Conservation (phyloP, 2,113 vertebrate species). For the Bos indicus region DNA sequence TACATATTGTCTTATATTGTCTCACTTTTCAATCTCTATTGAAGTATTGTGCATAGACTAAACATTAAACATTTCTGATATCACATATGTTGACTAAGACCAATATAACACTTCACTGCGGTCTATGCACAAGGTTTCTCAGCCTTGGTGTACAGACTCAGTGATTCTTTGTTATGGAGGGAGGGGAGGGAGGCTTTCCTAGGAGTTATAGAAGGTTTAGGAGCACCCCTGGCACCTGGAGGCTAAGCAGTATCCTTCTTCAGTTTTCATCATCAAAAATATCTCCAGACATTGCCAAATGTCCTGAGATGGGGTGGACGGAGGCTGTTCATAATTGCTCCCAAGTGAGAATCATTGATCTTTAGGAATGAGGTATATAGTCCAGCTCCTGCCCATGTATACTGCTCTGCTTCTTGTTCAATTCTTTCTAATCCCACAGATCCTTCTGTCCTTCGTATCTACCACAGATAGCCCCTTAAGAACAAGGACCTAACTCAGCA, state of each 20-base stretch:
- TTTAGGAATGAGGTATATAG: background rate
- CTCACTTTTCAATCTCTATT: background rate
- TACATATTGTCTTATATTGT: background rate
- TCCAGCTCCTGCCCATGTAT: background rate
- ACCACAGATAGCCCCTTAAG: background rate
- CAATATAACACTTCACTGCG: background rate
- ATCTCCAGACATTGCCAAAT: background rate
- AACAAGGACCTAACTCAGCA: background rate
- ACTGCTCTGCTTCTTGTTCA: background rate
- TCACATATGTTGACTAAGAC: background rate
- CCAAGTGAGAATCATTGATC: background rate
- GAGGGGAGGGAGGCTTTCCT: background rate
- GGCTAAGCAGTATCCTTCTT: background rate
- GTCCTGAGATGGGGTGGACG: background rate
- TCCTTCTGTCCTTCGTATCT: background rate
- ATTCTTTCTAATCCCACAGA: background rate
- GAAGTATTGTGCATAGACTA: background rate
- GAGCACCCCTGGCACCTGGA: background rate
- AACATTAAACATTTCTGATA: background rate
- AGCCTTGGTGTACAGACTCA: background rate
- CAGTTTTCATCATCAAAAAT: background rate
- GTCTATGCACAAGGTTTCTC: background rate
- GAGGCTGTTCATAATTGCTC: background rate
- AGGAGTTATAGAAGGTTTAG: background rate
- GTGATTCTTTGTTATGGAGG: background rate